Base-by-base conservation (phyloP, 2,113 vertebrate species). In the Ameiurus melas region DNA sequence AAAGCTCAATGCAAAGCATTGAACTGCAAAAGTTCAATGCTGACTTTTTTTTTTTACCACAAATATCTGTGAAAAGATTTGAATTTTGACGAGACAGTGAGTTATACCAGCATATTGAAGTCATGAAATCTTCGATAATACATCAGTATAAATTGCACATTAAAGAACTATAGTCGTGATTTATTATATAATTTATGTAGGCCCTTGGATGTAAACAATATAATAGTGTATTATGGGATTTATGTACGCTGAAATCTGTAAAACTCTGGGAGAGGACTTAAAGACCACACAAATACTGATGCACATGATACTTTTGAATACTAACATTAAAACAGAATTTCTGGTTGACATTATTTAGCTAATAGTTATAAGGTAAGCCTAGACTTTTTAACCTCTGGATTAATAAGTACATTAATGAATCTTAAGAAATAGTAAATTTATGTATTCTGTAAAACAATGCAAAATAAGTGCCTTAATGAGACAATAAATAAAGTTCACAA, bases 101-200 rank as follows among this genome's bases (percentile, higher is more conserved):
- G 17, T 60, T 43, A 83, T 16, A 87, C 43, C 27, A 73, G 66
- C 17, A 82, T 57, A 47, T 30, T 25, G 3, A 87, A 87, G 33
- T 43, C 36, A 43, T 75, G 58, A 83, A 73, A 51, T 3, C 27
- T 33, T 14, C 20, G 36, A 30, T n/a, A 51, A 68, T 66, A 84
- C 17, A 86, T 81, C 30, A 64, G 27, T 53, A 22, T 36, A 79
- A 79, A 64, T 53, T 22, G 12, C 57, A 79, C 22, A 57, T 64
- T 62, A 79, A 9, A 66, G 10, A 30, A 33, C 5, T 30, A 33
- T 3, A 33, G 57, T 51, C 25, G 33, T 86, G 73, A 47, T 80
- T 66, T 79, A 64, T 51, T n/a, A 39, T 66, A 53, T 66, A 79
- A 64, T 75, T 79, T 66, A 30, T 55, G 25, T 78, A 77, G 53